Base-by-base conservation (phyloP, 2,888 invertebrate genomes). In the Eupithecia pulchellata region DNA sequence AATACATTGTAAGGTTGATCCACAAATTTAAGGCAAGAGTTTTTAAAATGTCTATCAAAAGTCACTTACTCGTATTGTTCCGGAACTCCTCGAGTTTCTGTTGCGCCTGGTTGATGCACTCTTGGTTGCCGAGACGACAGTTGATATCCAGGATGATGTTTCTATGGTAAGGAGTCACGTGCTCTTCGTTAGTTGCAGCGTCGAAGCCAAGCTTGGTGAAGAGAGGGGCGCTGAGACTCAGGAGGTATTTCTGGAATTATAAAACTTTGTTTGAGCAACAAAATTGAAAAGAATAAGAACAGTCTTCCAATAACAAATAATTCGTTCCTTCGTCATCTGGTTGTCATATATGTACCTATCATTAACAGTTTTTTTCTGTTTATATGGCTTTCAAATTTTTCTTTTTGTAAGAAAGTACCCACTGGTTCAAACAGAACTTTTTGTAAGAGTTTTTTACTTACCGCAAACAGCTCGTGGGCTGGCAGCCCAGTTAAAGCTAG, bases 91-190 rank as follows among this genome's bases (percentile, higher is more conserved):
- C 81, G 4, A 93, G 81, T 3, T 91, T 78, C 4, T 82, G 78
- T 5, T 87, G 83, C 0, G 92, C 88, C 17, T 81, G 84, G 58
- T 81, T 79, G 6, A 91, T 82, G 66, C 93, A 93, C 30, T 82
- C 74, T 14, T 83, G 69, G 75, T 93, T 93, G 2, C 91, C 93
- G 20, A 86, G 82, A 3, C 90, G 86, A 69, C 93, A 94, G 82
- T 93, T 91, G 66, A 90, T 81, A 75, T 88, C 84, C 42, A 90
- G 77, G 29, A 91, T 88, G 60, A 91, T 93, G 77, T 88, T 93
- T 47, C 94, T 87, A 75, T 90, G 88, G 83, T 87, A 93, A 0
- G 93, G 77, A 0, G 91, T 89, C 1, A 95, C 93, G 70, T 90
- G 89, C 30, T 90, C 88, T 8, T 94, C 94, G 0, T 55, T 60